These are phyloP conservation scores for Lipophrys pholis DNA, from an alignment of 2,113 vertebrate genomes.

Conservation along the genomic window DNA sequence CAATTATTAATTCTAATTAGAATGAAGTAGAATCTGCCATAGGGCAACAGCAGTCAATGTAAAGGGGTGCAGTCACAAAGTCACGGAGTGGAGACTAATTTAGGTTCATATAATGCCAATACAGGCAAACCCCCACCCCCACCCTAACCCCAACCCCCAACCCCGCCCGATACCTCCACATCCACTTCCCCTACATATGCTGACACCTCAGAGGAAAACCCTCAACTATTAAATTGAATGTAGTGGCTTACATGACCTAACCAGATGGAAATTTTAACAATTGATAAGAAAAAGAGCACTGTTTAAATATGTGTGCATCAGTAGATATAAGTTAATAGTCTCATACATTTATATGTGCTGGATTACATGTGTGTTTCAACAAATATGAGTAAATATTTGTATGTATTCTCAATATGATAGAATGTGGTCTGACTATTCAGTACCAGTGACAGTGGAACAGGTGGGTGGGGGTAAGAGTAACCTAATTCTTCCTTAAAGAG, in stretches of 20 bases:
- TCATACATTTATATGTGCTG: not conserved
- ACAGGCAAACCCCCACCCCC: not conserved
- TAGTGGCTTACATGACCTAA: not conserved
- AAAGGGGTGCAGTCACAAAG: conserved; percentile 47
- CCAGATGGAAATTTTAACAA: not conserved
- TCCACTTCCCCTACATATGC: not conserved
- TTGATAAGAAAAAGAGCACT: not conserved
- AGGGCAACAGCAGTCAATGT: conserved; percentile 87
- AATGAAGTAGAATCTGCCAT: conserved; percentile 92
- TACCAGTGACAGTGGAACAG: not conserved
- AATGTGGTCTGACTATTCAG: not conserved
- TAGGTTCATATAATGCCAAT: conserved; percentile 45
- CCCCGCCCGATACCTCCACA: too few species aligned
- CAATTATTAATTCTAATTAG: conserved; percentile 99
- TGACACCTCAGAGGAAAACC: not conserved
- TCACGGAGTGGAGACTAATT: conserved; percentile 79
- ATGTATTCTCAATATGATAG: not conserved
- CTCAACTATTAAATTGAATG: not conserved
- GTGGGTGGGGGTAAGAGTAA: not conserved
- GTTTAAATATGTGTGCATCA: not conserved
- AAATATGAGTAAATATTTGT: not conserved
- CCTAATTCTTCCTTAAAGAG: not conserved
- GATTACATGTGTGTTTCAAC: not conserved
- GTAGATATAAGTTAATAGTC: not conserved
- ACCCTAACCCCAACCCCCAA: not conserved